Percentiles rank a stretch among this genome's conserved stretches.
These are phyloP conservation scores for Phocoena sinus DNA, from an alignment of 2,113 vertebrate species.

Conservation along the genomic window DNA sequence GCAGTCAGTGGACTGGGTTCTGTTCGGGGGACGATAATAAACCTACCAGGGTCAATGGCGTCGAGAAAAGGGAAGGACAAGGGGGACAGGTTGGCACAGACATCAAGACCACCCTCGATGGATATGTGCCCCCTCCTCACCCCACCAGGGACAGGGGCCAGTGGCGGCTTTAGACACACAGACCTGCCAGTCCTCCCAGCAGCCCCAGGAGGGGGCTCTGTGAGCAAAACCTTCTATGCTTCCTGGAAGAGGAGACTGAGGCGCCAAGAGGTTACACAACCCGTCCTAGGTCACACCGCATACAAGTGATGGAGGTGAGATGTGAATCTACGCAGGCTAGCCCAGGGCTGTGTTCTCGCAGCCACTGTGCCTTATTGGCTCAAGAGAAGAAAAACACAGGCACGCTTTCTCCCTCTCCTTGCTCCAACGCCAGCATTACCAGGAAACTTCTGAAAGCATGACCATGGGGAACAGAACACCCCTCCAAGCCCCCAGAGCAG, in stretches of 20 bases:
- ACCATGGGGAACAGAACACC: accelerated
- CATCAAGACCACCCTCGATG: accelerated
- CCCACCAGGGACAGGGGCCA: too few species aligned
- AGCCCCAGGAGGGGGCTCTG: too few species aligned
- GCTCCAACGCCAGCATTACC: not conserved
- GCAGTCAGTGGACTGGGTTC: not conserved
- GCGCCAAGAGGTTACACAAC: not conserved
- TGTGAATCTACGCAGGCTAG: not conserved
- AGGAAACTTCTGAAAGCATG: not conserved
- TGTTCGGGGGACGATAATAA: not conserved
- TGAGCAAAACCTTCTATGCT: not conserved
- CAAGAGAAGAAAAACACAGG: not conserved
- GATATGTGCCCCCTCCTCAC: not conserved
- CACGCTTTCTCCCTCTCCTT: not conserved
- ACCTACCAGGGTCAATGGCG: not conserved
- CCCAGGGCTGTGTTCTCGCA: too few species aligned
- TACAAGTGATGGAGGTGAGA: not conserved
- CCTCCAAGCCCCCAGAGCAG: not conserved
- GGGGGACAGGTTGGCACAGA: not conserved
- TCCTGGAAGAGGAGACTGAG: not conserved
- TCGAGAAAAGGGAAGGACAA: not conserved
- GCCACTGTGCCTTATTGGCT: not conserved
- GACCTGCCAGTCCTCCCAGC: not conserved
- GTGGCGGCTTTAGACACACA: not conserved
- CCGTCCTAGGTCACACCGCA: not conserved